These are phyloP conservation scores for Leptinotarsa tumamoca DNA, from an alignment of 2,888 invertebrate genomes.

Conservation along the genomic window DNA sequence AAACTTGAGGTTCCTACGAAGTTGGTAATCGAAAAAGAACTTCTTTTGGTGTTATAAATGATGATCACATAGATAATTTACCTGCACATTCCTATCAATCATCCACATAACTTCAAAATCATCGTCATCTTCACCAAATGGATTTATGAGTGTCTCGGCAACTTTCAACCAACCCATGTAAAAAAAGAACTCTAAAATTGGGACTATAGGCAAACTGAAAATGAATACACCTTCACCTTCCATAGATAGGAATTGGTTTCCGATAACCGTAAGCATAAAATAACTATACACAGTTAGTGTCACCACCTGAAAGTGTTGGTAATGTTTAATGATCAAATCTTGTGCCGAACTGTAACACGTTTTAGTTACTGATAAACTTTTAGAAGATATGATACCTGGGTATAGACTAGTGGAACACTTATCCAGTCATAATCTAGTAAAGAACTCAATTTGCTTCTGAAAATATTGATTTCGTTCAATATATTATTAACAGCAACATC, in stretches of 20 bases:
- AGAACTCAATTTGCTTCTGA: slow-evolving; percentile 80
- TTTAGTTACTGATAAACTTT: too few relatives aligned
- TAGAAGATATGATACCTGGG: slow-evolving; percentile 70
- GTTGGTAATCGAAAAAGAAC: too few relatives aligned
- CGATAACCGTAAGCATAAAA: slow-evolving; percentile 88
- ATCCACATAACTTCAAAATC: slow-evolving; percentile 94
- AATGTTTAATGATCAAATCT: not conserved
- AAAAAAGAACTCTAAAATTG: slow-evolving; percentile 87
- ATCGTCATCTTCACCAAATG: slow-evolving; percentile 91
- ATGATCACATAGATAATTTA: slow-evolving; percentile 55
- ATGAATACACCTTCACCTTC: slow-evolving; percentile 67
- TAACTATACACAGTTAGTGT: slow-evolving; percentile 92
- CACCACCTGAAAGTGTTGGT: slow-evolving; percentile 70
- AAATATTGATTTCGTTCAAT: slow-evolving; percentile 85
- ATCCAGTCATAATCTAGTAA: slow-evolving; percentile 83
- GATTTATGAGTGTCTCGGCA: slow-evolving; percentile 90
- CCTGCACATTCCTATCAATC: slow-evolving; percentile 88
- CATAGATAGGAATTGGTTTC: slow-evolving; percentile 79
- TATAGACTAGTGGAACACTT: slow-evolving; percentile 83
- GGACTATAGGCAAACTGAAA: slow-evolving; percentile 89
- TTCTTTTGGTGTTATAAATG: not conserved
- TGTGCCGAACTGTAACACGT: too few relatives aligned
- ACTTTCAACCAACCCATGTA: slow-evolving; percentile 93
- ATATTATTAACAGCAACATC: slow-evolving; percentile 91
- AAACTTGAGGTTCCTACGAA: too few relatives aligned